Base-by-base conservation (phyloP, 1,140 invertebrate genomes). In the Schlechtendalia chinensis region DNA sequence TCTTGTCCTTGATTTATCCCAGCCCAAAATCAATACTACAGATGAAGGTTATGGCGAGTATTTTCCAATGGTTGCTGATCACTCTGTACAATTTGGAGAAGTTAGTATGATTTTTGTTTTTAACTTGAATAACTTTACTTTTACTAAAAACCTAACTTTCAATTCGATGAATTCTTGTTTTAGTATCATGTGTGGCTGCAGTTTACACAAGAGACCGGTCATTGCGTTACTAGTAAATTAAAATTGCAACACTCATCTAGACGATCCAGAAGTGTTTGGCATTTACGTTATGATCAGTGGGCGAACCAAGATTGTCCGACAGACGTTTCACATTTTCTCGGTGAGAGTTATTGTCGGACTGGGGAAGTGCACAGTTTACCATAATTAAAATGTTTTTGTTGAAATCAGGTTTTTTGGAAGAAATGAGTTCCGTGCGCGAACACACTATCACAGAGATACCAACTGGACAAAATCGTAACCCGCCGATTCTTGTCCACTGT, bases 201-300 rank as follows among this genome's bases (percentile, higher is more conserved):
- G 84, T 89, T 90, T 82, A 89, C 88, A 10, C 89, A 90, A 84
- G 88, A 87, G 81, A 89, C 88, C 17, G 89, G 89, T 59, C 86
- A 89, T 83, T 90, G 89, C 83, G 86, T 89, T 5, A 90, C 89
- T 19, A 89, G 87, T 83, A 90, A 90, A 84, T 84, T 90, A 81
- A 85, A 88, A 54, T 83, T 90, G 16, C 89, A 87, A 84, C 89
- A 90, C 53, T 84, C 86, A 53, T 88, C 88, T 29, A 84, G 88
- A 54, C 85, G 89, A 32, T 88, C 88, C 83, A 87, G 92, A 67
- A 89, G 89, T 58, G 88, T 95, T 50, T 95, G 93, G 93, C 93
- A 94, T 87, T 87, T 95, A 82, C 92, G 93, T 84, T 95, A 92
- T 85, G 89, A 89, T 45, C 90, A 91, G 85, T 94, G 93, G 93